Evolutionary conservation across 2,888 invertebrate species (phyloP).

Genomic region (Chymomyza fuscimana): DNA sequence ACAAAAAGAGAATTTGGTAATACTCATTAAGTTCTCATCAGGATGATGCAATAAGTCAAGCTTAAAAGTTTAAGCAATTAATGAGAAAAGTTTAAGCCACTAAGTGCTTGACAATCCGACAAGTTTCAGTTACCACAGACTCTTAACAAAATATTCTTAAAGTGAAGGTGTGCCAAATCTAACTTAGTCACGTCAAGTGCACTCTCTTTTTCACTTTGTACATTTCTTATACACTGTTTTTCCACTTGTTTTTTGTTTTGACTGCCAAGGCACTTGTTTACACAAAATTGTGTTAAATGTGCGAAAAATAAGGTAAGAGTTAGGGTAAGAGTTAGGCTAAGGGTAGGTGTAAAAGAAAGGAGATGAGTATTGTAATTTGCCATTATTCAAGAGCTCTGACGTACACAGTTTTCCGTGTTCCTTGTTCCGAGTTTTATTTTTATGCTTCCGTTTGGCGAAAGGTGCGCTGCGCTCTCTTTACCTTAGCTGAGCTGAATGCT

Average conservation of each 20-base stretch:
- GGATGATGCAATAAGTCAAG: background rate
- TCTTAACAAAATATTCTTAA: background rate
- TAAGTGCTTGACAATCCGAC: background rate
- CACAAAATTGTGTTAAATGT: slow-evolving; percentile 71
- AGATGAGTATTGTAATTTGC: slow-evolving; percentile 48
- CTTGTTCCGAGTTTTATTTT: background rate
- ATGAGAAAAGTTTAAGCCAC: background rate
- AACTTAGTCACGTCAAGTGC: background rate
- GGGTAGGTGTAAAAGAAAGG: background rate
- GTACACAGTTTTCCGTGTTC: background rate
- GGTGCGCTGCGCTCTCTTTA: background rate
- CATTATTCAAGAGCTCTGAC: slow-evolving; percentile 46
- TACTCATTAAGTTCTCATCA: too few relatives aligned
- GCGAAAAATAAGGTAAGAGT: slow-evolving; percentile 53
- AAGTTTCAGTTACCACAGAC: background rate
- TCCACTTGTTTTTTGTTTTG: slow-evolving; percentile 14
- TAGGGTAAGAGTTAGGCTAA: background rate
- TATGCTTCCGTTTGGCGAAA: background rate
- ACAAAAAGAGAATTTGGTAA: too few relatives aligned
- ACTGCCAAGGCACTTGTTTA: slow-evolving; percentile 47
- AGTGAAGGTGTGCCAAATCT: background rate
- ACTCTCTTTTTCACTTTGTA: background rate
- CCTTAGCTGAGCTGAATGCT: background rate
- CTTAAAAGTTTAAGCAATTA: background rate
- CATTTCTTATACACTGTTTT: background rate